Evolutionary conservation across 2,797 vertebrate genomes (phyloP), one percentile per base, ranked within the genome.

Genomic region (Silurus aristotelis): DNA sequence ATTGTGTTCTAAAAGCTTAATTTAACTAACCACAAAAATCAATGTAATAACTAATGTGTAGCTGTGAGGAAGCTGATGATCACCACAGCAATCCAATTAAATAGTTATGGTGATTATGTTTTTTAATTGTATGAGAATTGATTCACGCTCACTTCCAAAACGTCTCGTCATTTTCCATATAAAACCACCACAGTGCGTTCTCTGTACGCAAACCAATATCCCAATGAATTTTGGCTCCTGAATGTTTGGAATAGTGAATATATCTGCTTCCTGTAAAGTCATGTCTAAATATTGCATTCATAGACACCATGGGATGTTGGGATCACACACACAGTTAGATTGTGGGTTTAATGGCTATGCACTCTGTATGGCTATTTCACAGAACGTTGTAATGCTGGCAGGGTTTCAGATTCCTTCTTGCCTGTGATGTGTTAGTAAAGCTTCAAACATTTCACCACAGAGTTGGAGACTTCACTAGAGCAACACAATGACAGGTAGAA

Each of bases 351-450:
- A 46, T 7, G 20, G 61, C 43, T 55, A 6, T 68, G 46, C 55
- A 68, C 79, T 84, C 15, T 20, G 10, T 6, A 89, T 92, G 90
- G 88, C 84, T 88, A 90, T 91, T 90, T 92, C 90, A 89, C 90
- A 91, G 82, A 58, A 79, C 87, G 60, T 64, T 82, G 76, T 88
- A 61, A 77, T 89, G 89, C 87, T 85, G 72, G 91, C 89, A 89
- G 88, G 84, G 84, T 63, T 85, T 66, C 89, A 61, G 83, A 83
- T 87, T 87, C 84, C 87, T 84, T 87, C 85, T 25, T 87, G 84
- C 80, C 70, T 88, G 78, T 27, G 78, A 90, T 78, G 83, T 88
- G 89, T 89, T 90, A 87, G 70, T 63, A 9, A 67, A 75, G 86
- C 82, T 38, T 87, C 71, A 38, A 56, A 80, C 31, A 27, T 85